Conservation (phyloP, 2,888 invertebrate genomes). For the Pseudococcus viburni region DNA sequence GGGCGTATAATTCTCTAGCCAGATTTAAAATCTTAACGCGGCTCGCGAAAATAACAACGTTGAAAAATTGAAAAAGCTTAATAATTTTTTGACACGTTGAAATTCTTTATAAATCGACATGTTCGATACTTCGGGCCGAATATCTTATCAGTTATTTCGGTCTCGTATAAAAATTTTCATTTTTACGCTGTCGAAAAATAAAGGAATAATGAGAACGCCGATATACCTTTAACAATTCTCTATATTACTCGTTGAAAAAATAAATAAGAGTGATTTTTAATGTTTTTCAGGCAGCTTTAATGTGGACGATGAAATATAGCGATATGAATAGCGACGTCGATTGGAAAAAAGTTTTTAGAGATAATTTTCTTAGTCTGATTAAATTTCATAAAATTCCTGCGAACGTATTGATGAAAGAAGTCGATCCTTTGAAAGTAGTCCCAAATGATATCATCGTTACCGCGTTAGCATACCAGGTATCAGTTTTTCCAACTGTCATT, state of each 20-base stretch:
- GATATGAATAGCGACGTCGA: conserved; percentile 83
- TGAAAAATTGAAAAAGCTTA: background rate
- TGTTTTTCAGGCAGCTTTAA: conserved; percentile 83
- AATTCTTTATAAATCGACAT: background rate
- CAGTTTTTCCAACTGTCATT: background rate
- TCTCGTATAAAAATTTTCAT: background rate
- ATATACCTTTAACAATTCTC: too few relatives aligned
- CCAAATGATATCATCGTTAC: conserved; percentile 94
- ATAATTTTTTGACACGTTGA: conserved; percentile 4
- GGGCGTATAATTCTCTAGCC: background rate
- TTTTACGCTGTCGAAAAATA: background rate
- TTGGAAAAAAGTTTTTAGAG: conserved; percentile 80
- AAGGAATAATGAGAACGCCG: background rate
- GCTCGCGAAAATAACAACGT: background rate
- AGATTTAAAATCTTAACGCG: background rate
- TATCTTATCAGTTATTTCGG: background rate
- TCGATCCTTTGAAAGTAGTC: conserved; percentile 89
- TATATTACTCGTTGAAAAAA: too few relatives aligned
- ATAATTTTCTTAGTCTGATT: conserved; percentile 86
- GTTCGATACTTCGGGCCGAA: background rate
- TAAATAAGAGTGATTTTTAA: background rate
- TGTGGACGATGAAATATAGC: conserved; percentile 96
- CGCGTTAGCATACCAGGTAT: conserved; percentile 91
- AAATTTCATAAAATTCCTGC: conserved; percentile 96
- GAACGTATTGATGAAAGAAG: conserved; percentile 92